Conservation (phyloP, 2,888 invertebrate genomes). For the Prostheceraeus crozeri region DNA sequence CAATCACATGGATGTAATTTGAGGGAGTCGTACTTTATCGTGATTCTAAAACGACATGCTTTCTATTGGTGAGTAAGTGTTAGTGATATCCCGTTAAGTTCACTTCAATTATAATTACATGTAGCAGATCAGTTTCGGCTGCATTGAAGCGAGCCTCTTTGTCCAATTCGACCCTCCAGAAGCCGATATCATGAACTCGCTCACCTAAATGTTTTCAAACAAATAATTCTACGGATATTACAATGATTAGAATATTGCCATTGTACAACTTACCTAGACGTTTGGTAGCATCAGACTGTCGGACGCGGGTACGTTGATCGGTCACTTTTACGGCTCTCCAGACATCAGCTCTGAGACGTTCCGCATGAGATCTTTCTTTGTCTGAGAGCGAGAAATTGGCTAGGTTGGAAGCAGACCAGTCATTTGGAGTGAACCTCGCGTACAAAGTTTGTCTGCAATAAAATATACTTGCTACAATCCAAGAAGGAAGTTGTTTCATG, state of each 20-base stretch:
- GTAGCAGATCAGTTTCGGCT: no score
- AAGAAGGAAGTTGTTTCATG: no score
- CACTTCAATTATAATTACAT: no score
- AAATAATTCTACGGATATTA: no score
- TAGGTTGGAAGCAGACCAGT: slow-evolving; percentile 77
- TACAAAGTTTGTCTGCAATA: slow-evolving; percentile 62
- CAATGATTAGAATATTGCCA: no score
- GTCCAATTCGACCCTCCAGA: slow-evolving; percentile 78
- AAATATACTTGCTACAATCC: no score
- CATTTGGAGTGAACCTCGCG: slow-evolving; percentile 74
- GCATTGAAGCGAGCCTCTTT: slow-evolving; percentile 74
- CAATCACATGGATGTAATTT: no score
- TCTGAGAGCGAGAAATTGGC: slow-evolving; percentile 74
- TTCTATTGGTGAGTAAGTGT: no score
- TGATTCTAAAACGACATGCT: no score
- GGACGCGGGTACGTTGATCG: slow-evolving; percentile 55
- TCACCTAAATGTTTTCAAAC: no score
- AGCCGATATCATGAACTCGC: slow-evolving; percentile 77
- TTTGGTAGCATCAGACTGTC: slow-evolving; percentile 70
- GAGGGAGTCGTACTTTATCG: no score
- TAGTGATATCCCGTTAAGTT: no score
- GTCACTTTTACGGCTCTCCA: slow-evolving; percentile 57
- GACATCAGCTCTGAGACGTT: slow-evolving; percentile 53
- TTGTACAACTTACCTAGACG: slow-evolving; percentile 65
- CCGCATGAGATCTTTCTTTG: slow-evolving; percentile 66